These are phyloP conservation scores for Mongoloraphidia duomilia DNA, from an alignment of 2,888 invertebrate species.

Conservation along the genomic window DNA sequence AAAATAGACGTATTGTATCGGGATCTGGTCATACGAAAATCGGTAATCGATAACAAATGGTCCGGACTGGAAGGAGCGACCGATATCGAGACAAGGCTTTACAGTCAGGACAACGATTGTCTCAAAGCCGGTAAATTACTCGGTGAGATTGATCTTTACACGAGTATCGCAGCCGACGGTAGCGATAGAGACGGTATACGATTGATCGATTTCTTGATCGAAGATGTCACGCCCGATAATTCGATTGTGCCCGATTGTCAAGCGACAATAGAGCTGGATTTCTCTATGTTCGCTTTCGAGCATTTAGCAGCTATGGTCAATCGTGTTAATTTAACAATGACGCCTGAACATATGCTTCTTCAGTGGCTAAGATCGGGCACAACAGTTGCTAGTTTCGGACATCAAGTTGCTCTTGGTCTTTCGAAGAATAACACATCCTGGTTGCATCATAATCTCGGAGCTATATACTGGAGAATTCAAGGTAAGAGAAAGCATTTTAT, in stretches of 20 bases:
- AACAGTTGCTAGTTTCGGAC: constrained; percentile 38
- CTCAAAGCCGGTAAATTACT: constrained; percentile 45
- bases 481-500: too few relatives aligned
- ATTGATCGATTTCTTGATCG: constrained; percentile 19
- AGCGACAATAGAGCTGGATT: constrained; percentile 30
- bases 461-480: constrained; percentile 62
- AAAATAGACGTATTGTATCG: constrained; percentile 45
- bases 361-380: constrained; percentile 25
- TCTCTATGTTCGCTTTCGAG: constrained; percentile 48
- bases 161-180: constrained; percentile 42
- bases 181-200: constrained; percentile 35
- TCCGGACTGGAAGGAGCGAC: constrained; percentile 39
- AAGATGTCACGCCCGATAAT: constrained; percentile 20
- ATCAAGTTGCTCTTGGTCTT: constrained; percentile 46
- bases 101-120: constrained; percentile 48
- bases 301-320: constrained; percentile 43
- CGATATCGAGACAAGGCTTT: constrained; percentile 43
- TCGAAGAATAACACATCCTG: constrained; percentile 56
- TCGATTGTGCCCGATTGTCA: constrained; percentile 17
- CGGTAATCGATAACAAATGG: constrained; percentile 46
- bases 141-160: constrained; percentile 52
- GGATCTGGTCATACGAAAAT: constrained; percentile 46
- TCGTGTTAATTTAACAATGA: constrained; percentile 33
- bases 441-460: constrained; percentile 65
- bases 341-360: constrained; percentile 35